Conservation (phyloP, 2,113 vertebrate species). For the Cynocephalus volans region DNA sequence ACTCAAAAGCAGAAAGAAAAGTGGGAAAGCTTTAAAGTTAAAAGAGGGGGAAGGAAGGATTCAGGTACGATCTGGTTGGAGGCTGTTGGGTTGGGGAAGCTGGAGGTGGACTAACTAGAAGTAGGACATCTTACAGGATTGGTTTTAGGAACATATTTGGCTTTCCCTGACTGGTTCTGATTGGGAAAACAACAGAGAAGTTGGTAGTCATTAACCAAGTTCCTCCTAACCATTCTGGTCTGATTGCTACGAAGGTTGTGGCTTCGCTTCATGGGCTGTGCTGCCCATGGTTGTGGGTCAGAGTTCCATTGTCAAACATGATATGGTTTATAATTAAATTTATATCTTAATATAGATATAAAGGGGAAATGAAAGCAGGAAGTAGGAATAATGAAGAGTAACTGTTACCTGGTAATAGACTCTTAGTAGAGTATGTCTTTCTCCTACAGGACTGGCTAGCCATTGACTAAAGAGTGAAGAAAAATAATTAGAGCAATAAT, state of each 20-base stretch:
- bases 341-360: too few species aligned
- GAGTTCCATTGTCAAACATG: neutral
- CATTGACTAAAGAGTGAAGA: neutral
- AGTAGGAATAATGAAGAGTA: neutral
- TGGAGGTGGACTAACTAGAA: neutral
- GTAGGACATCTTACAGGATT: neutral
- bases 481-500: neutral
- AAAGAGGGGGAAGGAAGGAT: neutral
- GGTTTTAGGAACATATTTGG: neutral
- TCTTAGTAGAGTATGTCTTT: neutral
- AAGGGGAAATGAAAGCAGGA: slow-evolving; percentile 6
- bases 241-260: neutral
- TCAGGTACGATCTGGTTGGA: neutral
- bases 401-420: neutral
- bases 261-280: neutral
- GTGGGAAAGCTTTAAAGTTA: neutral
- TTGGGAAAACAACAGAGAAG: neutral
- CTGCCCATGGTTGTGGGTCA: neutral
- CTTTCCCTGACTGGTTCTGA: neutral
- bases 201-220: neutral
- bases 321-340: neutral
- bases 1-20: neutral
- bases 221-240: neutral
- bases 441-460: neutral
- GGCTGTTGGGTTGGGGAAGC: neutral